Evolutionary conservation across 2,113 vertebrate genomes (phyloP).

Genomic region (Empidonax traillii): DNA sequence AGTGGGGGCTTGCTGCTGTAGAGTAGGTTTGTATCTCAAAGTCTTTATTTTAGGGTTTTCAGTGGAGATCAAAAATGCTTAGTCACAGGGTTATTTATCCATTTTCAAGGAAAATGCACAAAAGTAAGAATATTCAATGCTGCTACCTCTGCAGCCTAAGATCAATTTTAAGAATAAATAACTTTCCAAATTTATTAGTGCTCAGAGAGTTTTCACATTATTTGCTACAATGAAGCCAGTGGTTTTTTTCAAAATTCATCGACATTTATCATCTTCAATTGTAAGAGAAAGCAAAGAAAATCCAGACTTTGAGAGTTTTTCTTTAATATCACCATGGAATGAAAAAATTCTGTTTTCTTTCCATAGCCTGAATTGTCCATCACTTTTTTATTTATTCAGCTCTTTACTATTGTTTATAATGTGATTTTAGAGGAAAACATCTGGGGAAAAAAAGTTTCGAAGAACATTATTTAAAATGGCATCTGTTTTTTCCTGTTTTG

Average conservation of each 20-base stretch:
- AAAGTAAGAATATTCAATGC: background rate
- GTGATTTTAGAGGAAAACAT: background rate
- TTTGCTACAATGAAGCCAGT: background rate
- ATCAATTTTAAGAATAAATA: background rate
- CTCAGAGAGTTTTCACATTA: background rate
- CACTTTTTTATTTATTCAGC: background rate
- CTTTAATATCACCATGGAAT: background rate
- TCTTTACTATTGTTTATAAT: background rate
- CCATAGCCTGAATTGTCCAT: background rate
- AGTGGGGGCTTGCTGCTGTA: background rate
- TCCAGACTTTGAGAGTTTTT: background rate
- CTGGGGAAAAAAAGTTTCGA: fast-evolving
- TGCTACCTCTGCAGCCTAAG: background rate
- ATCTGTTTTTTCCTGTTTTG: background rate
- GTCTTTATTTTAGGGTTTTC: background rate
- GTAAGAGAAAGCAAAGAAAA: background rate
- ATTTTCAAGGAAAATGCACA: background rate
- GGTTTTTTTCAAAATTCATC: background rate
- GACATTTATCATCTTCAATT: background rate
- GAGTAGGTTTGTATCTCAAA: background rate
- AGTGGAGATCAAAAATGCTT: background rate
- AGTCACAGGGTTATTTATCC: background rate
- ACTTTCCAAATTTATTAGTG: background rate
- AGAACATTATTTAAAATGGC: background rate
- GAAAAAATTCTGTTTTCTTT: background rate